A percentile compares a stretch with the other conserved stretches of the same genome.
Conservation (phyloP, 2,797 vertebrate genomes). For the Enteromius thamalakanensis region DNA sequence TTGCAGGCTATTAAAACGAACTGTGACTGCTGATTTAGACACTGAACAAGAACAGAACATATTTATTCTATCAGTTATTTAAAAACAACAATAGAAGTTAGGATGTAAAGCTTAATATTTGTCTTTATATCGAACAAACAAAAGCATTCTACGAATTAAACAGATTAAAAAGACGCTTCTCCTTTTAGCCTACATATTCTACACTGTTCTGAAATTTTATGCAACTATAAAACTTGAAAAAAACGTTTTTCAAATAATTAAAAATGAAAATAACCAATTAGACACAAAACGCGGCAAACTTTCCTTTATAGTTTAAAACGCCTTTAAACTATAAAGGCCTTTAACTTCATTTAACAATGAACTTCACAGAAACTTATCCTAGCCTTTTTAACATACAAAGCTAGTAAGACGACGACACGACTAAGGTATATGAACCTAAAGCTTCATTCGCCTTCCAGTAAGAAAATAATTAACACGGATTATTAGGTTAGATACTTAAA, state of each 20-base stretch:
- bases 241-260: not conserved
- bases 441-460: not conserved
- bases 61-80: not conserved
- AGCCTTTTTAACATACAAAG: not conserved
- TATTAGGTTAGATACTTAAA: not conserved
- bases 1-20: not conserved
- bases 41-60: not conserved
- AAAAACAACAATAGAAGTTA: not conserved
- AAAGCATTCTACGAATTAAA: not conserved
- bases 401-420: not conserved
- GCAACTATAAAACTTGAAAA: not conserved
- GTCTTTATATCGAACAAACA: not conserved
- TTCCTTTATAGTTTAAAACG: not conserved
- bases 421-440: not conserved
- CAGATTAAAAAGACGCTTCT: not conserved
- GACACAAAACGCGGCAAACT: not conserved
- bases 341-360: not conserved
- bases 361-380: not conserved
- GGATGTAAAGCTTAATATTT: not conserved
- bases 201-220: not conserved
- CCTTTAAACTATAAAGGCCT: not conserved
- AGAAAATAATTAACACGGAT: not conserved
- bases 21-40: not conserved
- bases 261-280: not conserved
- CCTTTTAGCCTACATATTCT: not conserved